Evolutionary conservation across 2,888 invertebrate species (phyloP), one percentile per base, ranked within the genome.

Genomic region (Campopleginae sp.): DNA sequence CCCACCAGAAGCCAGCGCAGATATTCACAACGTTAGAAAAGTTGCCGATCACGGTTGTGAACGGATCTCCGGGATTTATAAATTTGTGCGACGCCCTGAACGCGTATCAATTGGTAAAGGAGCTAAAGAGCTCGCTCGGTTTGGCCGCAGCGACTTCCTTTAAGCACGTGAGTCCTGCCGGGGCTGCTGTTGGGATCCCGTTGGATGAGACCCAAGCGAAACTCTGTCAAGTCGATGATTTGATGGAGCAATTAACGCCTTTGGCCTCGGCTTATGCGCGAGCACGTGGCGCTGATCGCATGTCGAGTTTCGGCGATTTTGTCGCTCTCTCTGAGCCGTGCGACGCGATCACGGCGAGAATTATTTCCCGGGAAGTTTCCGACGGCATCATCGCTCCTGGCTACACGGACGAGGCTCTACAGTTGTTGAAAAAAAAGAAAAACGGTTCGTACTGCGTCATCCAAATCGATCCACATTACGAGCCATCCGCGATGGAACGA

Each of bases 281-380:
- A 82, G 99, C 99, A 0, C 96, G 99, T 92, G 99, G 99, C 72
- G 99, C 99, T 19, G 99, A 99, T 94, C 96, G 99, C 77, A 99
- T 99, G 99, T 99, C 99, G 10, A 99, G 99, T 0, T 99, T 99
- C 94, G 99, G 99, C 0, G 99, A 99, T 94, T 99, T 99, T 94
- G 96, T 99, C 48, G 98, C 99, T 0, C 94, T 99, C 0, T 99
- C 99, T 0, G 98, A 99, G 93, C 94, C 94, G 0, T 99, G 99
- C 92, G 99, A 99, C 94, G 96, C 95, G 71, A 92, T 96, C 85
- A 99, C 99, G 0, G 99, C 99, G 0, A 96, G 95, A 92, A 97
- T 99, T 80, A 98, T 99, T 84, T 97, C 98, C 0, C 96, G 97
- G 27, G 97, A 99, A 94, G 99, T 99, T 0, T 99, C 99, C 0